A percentile compares a stretch with the other conserved stretches of the same genome.
phyloP scores from a whole-genome alignment of 2,797 vertebrate genomes.

The Pelodytes ibericus region DNA sequence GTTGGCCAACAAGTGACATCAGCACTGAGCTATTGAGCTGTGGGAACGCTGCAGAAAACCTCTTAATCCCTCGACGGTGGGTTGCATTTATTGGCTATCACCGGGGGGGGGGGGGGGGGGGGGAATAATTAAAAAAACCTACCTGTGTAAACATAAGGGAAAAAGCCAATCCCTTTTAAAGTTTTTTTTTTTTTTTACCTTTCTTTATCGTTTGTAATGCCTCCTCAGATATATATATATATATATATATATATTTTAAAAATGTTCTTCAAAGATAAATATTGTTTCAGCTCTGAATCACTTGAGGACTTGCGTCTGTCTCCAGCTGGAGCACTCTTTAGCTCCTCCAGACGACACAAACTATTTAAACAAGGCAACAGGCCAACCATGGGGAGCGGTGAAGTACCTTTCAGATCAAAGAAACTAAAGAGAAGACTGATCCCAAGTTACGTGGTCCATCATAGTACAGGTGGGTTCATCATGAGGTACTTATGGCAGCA shows the following conservation, averaged over 20 bases:
- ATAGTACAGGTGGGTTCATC: not conserved
- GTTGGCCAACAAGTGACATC: not conserved
- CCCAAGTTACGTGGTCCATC: not conserved
- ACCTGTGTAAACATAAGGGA: constrained; percentile 20
- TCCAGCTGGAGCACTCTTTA: constrained; percentile 52
- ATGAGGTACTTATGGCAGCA: not conserved
- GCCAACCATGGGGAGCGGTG: constrained; percentile 42
- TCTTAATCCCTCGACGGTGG: not conserved
- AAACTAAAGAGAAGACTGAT: constrained; percentile 29
- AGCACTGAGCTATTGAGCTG: constrained; percentile 41
- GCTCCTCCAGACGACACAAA: constrained; percentile 43
- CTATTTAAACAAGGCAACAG: constrained; percentile 53
- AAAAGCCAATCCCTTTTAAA: constrained; percentile 25
- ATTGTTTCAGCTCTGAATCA: constrained; percentile 45
- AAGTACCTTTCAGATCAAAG: constrained; percentile 54
- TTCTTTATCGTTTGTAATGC: constrained; percentile 34
- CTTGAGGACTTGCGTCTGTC: constrained; percentile 44
- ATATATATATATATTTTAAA: no score
- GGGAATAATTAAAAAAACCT: constrained; percentile 2
- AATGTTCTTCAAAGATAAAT: constrained; percentile 51
- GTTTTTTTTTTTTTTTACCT: constrained; percentile 37
- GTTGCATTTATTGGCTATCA: constrained; percentile 13
- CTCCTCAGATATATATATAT: constrained; percentile 41
- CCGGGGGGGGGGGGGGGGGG: constrained; percentile 16
- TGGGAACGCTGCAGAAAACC: not conserved